phyloP scores from a whole-genome alignment of 2,888 invertebrate genomes.

The Caenorhabditis sp. region DNA sequence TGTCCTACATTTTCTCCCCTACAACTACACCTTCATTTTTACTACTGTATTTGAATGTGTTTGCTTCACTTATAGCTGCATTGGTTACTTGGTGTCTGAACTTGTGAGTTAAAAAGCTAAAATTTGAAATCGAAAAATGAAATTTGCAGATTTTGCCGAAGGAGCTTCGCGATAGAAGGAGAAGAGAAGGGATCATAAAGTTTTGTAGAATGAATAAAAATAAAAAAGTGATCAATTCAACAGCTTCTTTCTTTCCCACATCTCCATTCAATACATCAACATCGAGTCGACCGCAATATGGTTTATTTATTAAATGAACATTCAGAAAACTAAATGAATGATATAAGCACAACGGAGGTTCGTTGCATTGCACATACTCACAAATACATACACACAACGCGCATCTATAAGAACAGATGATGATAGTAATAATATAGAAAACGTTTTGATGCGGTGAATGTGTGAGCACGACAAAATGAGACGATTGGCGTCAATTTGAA shows the following conservation, averaged over 20 bases:
- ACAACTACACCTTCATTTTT: constrained; percentile 49
- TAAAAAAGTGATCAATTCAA: constrained; percentile 22
- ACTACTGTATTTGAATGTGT: constrained; percentile 54
- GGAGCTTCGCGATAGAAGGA: background rate
- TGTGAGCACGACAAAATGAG: background rate
- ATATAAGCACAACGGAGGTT: constrained; percentile 47
- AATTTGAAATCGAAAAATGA: background rate
- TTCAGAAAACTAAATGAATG: constrained; percentile 48
- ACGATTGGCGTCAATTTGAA: constrained; percentile 24
- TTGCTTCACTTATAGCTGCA: constrained; percentile 33
- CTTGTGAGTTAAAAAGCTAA: constrained; percentile 36
- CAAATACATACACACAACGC: background rate
- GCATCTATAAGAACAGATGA: background rate
- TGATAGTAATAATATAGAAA: background rate
- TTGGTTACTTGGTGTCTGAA: constrained; percentile 33
- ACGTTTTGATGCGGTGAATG: background rate
- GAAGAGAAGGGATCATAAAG: background rate
- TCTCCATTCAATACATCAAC: constrained; percentile 5
- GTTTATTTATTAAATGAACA: constrained; percentile 61
- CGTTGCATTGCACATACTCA: constrained; percentile 10
- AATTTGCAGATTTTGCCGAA: constrained; percentile 34
- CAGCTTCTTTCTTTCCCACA: constrained; percentile 15
- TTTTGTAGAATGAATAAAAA: constrained; percentile 2
- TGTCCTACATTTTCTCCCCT: constrained; percentile 53
- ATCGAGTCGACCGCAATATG: constrained; percentile 42